phyloP scores from a whole-genome alignment of 1,140 invertebrate genomes.

The Zeugodacus cucurbitae region DNA sequence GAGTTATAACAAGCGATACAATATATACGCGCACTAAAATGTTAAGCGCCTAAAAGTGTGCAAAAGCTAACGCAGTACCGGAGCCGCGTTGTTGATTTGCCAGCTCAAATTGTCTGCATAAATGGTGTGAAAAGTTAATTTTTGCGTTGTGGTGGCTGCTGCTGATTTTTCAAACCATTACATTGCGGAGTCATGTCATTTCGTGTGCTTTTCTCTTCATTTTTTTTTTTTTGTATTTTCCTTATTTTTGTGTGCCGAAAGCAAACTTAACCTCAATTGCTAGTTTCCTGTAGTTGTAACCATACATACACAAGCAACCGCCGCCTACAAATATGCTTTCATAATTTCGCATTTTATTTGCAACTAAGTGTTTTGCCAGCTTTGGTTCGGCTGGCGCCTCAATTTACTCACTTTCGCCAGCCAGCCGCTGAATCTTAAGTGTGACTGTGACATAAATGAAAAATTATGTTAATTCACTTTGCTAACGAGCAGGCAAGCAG shows the following conservation, averaged over 20 bases:
- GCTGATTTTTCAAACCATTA: background rate
- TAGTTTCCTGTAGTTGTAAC: background rate
- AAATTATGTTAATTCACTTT: constrained; percentile 27
- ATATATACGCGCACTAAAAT: background rate
- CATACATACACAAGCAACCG: background rate
- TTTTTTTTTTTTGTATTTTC: background rate
- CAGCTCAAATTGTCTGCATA: constrained; percentile 18
- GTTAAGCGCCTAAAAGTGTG: background rate
- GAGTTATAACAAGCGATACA: background rate
- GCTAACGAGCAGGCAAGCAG: background rate
- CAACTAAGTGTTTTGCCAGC: constrained; percentile 6
- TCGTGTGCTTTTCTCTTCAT: background rate
- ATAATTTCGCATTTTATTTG: constrained; percentile 24
- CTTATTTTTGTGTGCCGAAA: background rate
- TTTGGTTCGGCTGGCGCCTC: background rate
- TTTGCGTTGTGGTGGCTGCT: background rate
- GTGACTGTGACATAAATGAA: constrained; percentile 35
- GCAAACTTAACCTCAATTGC: constrained; percentile 3
- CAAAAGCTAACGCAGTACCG: background rate
- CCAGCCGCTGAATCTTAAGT: background rate
- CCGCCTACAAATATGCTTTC: background rate
- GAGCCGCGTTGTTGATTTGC: background rate
- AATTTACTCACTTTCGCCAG: background rate
- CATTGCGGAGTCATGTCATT: background rate
- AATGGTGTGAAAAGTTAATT: constrained; percentile 30